phyloP scores from a whole-genome alignment of 23 tunicate species.

The Styela clava region DNA sequence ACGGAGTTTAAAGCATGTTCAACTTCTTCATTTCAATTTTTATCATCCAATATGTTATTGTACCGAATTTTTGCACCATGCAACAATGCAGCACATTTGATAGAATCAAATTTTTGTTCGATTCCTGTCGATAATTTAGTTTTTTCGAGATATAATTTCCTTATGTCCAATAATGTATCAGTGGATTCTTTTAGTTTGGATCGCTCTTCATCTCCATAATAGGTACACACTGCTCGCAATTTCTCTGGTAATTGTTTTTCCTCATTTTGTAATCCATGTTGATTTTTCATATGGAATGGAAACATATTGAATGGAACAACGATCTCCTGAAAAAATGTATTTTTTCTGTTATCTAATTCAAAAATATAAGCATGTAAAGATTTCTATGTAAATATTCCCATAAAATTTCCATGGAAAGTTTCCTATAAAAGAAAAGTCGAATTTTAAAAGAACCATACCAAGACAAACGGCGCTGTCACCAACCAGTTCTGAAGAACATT shows the following conservation, averaged over 20 bases:
- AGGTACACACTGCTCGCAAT: slow-evolving; percentile 31
- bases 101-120: slow-evolving; percentile 42
- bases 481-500: too few species aligned
- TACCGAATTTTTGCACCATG: slow-evolving; percentile 34
- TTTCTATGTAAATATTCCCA: too few species aligned
- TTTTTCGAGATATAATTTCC: slow-evolving; percentile 30
- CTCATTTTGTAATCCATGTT: background rate
- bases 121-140: background rate
- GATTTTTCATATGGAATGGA: too few species aligned
- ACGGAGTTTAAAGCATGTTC: too few species aligned
- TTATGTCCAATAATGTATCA: slow-evolving; percentile 38
- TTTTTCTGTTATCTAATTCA: too few species aligned
- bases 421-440: too few species aligned
- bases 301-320: too few species aligned
- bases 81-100: slow-evolving; percentile 53
- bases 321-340: too few species aligned
- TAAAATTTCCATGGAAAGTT: too few species aligned
- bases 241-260: slow-evolving; percentile 24
- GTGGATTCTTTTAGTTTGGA: slow-evolving; percentile 37
- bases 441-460: too few species aligned
- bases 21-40: background rate
- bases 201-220: slow-evolving; percentile 41
- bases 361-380: too few species aligned
- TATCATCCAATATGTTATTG: background rate
- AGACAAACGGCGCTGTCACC: too few species aligned